Conservation (phyloP, 2,888 invertebrate genomes). For the Nomada fucata region DNA sequence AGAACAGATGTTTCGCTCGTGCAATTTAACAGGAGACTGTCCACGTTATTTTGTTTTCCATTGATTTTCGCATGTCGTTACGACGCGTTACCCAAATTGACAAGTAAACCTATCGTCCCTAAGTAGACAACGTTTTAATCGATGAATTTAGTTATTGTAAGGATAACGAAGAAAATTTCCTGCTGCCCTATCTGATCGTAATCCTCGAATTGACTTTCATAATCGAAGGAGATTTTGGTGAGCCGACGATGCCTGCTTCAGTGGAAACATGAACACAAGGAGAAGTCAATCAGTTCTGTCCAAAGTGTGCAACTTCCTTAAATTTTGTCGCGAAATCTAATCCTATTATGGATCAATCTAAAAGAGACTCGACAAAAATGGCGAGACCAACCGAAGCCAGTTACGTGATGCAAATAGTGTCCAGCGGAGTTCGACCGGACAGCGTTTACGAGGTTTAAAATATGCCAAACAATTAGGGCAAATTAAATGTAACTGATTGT, state of each 20-base stretch:
- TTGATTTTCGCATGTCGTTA: conserved; percentile 40
- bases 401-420: conserved; percentile 70
- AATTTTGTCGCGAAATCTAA: conserved; percentile 12
- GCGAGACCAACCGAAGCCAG: conserved; percentile 45
- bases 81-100: conserved; percentile 41
- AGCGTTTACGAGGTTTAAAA: conserved; percentile 70
- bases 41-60: conserved; percentile 23
- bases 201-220: background rate
- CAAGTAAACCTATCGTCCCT: conserved; percentile 35
- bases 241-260: background rate
- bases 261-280: conserved; percentile 31
- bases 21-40: conserved; percentile 1
- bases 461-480: background rate
- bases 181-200: background rate
- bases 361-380: conserved; percentile 28
- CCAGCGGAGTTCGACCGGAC: conserved; percentile 68
- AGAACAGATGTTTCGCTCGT: background rate
- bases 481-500: background rate
- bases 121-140: background rate
- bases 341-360: background rate
- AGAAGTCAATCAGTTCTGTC: conserved; percentile 19
- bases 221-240: background rate
- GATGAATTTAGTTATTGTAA: background rate
- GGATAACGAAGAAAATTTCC: conserved; percentile 17
- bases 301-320: conserved; percentile 27